Conservation (phyloP, 2,888 invertebrate species). For the Philaethria dido region DNA sequence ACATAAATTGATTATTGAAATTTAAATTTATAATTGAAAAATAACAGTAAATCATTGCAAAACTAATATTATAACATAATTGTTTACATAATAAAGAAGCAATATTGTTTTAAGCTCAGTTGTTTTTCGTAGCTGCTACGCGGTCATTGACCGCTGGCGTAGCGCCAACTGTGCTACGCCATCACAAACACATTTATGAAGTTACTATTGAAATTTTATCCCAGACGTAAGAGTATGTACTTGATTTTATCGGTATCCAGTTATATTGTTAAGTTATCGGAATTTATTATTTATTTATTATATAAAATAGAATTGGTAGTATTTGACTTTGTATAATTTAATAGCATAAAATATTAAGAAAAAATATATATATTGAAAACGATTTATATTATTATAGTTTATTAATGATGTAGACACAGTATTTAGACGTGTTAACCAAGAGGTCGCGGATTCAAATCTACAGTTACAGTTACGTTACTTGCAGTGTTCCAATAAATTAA, state of each 20-base stretch:
- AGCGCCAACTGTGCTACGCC: constrained; percentile 60
- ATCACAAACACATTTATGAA: constrained; percentile 33
- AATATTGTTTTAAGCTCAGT: constrained; percentile 16
- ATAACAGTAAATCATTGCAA: not conserved
- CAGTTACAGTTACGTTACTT: too few species aligned
- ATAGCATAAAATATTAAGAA: too few species aligned
- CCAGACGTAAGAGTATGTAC: not conserved
- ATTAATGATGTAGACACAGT: too few species aligned
- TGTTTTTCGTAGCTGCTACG: constrained; percentile 39
- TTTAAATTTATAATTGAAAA: not conserved
- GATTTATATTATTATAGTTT: too few species aligned
- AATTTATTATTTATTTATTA: not conserved
- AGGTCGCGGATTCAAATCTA: too few species aligned
- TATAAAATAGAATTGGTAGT: not conserved
- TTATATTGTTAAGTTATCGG: not conserved
- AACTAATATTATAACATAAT: not conserved
- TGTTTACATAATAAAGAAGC: constrained; percentile 13
- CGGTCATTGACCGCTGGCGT: constrained; percentile 58
- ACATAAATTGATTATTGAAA: not conserved
- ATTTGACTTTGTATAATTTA: too few species aligned
- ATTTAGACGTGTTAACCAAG: too few species aligned
- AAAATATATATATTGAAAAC: too few species aligned
- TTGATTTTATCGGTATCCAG: not conserved
- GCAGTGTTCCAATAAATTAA: too few species aligned
- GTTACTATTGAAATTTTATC: constrained; percentile 26